Percentiles rank a stretch among this genome's conserved stretches.
Conservation (phyloP, 2,888 invertebrate genomes). For the Macrosoma leucophasiata region DNA sequence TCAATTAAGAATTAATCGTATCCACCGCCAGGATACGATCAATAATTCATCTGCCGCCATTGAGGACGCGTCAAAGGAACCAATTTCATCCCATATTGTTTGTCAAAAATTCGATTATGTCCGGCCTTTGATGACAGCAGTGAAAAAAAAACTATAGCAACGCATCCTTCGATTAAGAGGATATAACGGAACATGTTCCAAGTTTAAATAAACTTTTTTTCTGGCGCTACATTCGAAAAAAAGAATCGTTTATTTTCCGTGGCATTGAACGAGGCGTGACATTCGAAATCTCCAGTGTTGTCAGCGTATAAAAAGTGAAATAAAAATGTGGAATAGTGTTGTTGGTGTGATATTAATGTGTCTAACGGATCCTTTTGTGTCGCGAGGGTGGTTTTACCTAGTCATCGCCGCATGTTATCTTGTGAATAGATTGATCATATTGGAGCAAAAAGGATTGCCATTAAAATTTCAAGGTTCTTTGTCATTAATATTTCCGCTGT, state of each 20-base stretch:
- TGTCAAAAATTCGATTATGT: constrained; percentile 70
- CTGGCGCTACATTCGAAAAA: constrained; percentile 47
- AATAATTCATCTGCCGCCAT: constrained; percentile 44
- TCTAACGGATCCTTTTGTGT: constrained; percentile 65
- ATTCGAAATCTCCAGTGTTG: constrained; percentile 66
- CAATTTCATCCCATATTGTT: constrained; percentile 69
- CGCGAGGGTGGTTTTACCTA: constrained; percentile 47
- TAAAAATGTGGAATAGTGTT: constrained; percentile 55
- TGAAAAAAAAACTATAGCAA: constrained; percentile 40
- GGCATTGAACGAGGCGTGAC: constrained; percentile 71
- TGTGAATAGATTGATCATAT: constrained; percentile 49
- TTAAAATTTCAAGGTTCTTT: constrained; percentile 30
- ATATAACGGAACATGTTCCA: constrained; percentile 56
- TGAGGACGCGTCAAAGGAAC: constrained; percentile 56
- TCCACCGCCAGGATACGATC: constrained; percentile 35
- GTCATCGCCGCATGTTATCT: constrained; percentile 37
- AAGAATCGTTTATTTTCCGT: constrained; percentile 61
- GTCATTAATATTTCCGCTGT: constrained; percentile 26
- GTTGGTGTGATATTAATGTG: constrained; percentile 65
- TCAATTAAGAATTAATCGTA: constrained; percentile 22
- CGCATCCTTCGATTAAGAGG: constrained; percentile 53
- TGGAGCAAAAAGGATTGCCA: constrained; percentile 45
- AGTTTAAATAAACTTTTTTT: constrained; percentile 56
- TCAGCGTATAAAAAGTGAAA: constrained; percentile 52
- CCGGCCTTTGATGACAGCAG: constrained; percentile 50